phyloP scores from a whole-genome alignment of 2,888 invertebrate species.

The Synanthedon myopaeformis region DNA sequence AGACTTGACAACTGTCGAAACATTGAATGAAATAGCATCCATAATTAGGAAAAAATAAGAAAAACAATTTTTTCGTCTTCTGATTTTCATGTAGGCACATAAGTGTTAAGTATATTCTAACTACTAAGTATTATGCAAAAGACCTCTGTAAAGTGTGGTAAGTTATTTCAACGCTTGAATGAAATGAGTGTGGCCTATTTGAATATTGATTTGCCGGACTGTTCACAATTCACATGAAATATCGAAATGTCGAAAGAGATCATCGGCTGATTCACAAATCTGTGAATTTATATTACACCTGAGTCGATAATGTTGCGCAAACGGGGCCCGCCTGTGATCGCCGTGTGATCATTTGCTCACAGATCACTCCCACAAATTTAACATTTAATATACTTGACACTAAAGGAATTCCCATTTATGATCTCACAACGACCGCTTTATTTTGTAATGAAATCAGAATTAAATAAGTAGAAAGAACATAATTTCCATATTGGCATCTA shows the following conservation, averaged over 20 bases:
- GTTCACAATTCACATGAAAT: conserved; percentile 3
- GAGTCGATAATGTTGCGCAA: conserved; percentile 35
- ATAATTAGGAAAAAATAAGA: too few species aligned
- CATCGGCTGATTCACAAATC: conserved; percentile 26
- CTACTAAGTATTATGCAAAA: too few species aligned
- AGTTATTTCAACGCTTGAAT: too few species aligned
- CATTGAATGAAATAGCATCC: too few species aligned
- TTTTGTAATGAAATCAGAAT: conserved; percentile 9
- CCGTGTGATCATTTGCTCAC: not conserved
- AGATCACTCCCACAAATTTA: conserved; percentile 34
- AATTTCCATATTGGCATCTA: too few species aligned
- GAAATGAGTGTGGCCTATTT: not conserved
- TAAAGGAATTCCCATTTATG: conserved; percentile 26
- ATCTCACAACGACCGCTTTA: conserved; percentile 11
- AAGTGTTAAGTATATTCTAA: too few species aligned
- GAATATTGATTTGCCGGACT: conserved; percentile 6
- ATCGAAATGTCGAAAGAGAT: conserved; percentile 11
- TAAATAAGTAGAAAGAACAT: not conserved
- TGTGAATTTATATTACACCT: conserved; percentile 18
- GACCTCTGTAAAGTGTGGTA: too few species aligned
- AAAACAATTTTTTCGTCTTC: too few species aligned
- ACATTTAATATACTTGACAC: conserved; percentile 35
- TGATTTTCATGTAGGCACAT: too few species aligned
- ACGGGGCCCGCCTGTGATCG: conserved; percentile 30
- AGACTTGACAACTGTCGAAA: too few species aligned